These are phyloP conservation scores for Beris morrisii DNA, from an alignment of 2,888 invertebrate species.

Conservation along the genomic window DNA sequence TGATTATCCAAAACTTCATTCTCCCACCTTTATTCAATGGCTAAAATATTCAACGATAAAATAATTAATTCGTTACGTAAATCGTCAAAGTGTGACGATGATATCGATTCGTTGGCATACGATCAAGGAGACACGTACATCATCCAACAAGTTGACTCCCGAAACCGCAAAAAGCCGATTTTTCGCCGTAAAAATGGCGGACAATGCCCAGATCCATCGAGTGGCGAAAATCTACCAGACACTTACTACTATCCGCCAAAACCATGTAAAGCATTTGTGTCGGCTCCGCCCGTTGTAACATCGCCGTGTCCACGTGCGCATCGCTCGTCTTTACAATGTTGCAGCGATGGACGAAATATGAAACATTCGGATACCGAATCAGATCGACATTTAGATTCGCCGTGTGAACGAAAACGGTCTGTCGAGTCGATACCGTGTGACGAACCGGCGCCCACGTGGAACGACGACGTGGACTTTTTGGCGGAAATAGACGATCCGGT, in stretches of 20 bases:
- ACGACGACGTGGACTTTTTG: no score
- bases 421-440: no score
- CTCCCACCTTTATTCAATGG: neutral
- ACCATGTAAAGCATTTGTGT: neutral
- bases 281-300: neutral
- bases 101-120: constrained; percentile 11
- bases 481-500: no score
- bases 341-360: no score
- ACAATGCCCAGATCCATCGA: neutral
- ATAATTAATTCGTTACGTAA: constrained; percentile 21
- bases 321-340: no score
- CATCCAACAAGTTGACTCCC: constrained; percentile 1
- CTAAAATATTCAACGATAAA: constrained; percentile 21
- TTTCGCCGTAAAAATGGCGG: constrained; percentile 4
- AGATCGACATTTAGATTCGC: no score
- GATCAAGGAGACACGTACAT: constrained; percentile 22
- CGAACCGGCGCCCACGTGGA: no score
- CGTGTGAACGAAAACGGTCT: no score
- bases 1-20: no score
- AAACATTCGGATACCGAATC: no score
- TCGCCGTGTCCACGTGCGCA: neutral
- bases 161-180: constrained; percentile 3
- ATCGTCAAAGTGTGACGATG: neutral
- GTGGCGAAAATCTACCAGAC: neutral
- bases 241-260: neutral